Percentiles rank a stretch among this genome's conserved stretches.
Conservation (phyloP, 1,140 invertebrate genomes). For the Andrena cerasifolii region DNA sequence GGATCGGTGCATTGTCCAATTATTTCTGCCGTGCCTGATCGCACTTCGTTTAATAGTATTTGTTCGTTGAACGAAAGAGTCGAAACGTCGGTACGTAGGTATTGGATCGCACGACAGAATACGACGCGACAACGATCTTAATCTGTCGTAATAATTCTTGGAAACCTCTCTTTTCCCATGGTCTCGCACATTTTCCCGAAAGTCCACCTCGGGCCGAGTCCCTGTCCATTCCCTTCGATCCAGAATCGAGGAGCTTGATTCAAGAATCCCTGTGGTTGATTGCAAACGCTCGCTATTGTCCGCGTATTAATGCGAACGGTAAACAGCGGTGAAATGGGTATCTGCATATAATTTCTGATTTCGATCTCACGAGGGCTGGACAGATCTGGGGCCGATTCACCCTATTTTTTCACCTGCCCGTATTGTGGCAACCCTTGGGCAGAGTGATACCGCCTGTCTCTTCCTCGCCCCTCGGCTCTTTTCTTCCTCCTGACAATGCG, state of each 20-base stretch:
- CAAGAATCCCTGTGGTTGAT: no score
- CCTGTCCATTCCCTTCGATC: no score
- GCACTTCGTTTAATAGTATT: neutral
- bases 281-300: neutral
- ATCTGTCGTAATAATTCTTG: no score
- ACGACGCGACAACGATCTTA: no score
- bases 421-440: conserved; percentile 9
- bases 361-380: neutral
- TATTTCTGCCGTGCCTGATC: conserved; percentile 29
- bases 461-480: neutral
- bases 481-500: conserved; percentile 19
- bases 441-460: conserved; percentile 1
- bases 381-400: neutral
- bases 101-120: no score
- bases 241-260: no score
- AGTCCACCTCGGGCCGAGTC: no score
- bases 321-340: neutral
- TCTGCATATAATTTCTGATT: conserved; percentile 24
- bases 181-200: no score
- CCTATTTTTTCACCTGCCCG: conserved; percentile 51
- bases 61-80: neutral
- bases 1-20: conserved; percentile 57
- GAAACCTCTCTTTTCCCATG: neutral
- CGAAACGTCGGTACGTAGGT: neutral
- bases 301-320: neutral